phyloP scores from a whole-genome alignment of 2,797 vertebrate species.

The Pangasius macronema region DNA sequence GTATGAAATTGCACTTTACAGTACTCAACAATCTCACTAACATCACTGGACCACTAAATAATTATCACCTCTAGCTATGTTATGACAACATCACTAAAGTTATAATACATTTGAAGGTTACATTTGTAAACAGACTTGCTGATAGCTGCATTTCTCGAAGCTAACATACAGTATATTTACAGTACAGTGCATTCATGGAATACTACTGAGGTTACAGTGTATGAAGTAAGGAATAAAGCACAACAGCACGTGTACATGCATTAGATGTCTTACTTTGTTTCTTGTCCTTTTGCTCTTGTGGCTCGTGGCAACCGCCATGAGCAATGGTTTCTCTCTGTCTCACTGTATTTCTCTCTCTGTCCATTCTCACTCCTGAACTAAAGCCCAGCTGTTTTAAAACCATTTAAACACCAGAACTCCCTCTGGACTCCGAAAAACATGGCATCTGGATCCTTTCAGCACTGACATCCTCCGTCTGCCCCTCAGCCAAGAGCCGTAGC shows the following conservation, averaged over 20 bases:
- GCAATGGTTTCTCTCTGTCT: neutral
- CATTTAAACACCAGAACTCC: constrained; percentile 72
- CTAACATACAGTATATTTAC: neutral
- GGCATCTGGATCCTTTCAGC: constrained; percentile 77
- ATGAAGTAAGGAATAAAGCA: neutral
- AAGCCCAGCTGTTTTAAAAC: constrained; percentile 66
- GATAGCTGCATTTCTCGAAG: neutral
- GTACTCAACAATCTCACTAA: neutral
- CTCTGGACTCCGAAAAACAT: constrained; percentile 73
- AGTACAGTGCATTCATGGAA: neutral
- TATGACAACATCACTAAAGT: neutral
- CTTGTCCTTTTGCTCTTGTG: neutral
- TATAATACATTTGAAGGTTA: neutral
- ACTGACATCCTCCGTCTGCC: constrained; percentile 73
- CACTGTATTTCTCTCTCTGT: constrained; percentile 25
- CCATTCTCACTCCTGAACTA: constrained; percentile 35
- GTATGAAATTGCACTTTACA: neutral
- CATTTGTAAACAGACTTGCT: neutral
- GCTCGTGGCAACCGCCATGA: neutral
- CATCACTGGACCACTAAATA: too few species aligned
- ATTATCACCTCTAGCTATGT: neutral
- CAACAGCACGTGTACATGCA: neutral
- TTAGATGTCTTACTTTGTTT: neutral
- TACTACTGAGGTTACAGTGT: neutral
- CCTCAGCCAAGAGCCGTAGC: constrained; percentile 57